Base-by-base conservation (phyloP, 2,113 vertebrate genomes). In the Nicator chloris region DNA sequence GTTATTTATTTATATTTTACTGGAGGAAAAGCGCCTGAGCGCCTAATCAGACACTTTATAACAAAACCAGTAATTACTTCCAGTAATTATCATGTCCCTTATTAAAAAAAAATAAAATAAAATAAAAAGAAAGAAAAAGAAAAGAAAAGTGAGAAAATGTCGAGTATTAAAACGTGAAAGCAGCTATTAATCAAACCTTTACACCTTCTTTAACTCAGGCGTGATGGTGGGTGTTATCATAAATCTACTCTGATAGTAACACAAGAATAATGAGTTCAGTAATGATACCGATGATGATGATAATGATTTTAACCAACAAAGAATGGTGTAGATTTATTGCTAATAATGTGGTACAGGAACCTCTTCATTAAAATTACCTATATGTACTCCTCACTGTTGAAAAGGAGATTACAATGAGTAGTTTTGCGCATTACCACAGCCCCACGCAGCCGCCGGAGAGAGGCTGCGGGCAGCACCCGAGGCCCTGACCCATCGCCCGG, bases 241-340 rank as follows among this genome's bases (percentile, higher is more conserved):
- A 98, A 98, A 98, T 98, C 98, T 98, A 98, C 98, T 98, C 97
- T 97, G 98, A 98, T 98, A 98, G 97, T 98, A 98, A 98, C 98
- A 98, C 97, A 98, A 98, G 98, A 98, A 98, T 98, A 98, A 98
- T 98, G 98, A 98, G 98, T 98, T 99, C 98, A 98, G 98, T 98
- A 98, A 98, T 98, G 98, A 98, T 98, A 98, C 98, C 97, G 96
- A 98, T 98, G 98, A 98, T 98, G 98, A 98, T 98, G 98, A 98
- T 98, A 98, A 98, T 98, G 98, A 98, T 98, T 98, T 98, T 98
- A 98, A 98, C 98, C 98, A 98, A 98, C 98, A 98, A 98, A 98
- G 98, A 98, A 98, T 97, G 97, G 98, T 98, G 98, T 98, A 98
- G 98, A 98, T 98, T 98, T 98, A 99, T 98, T 98, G 98, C 98